Evolutionary conservation across 64 coral and sea anemone species (phyloP).

Genomic region (Montipora cactus): DNA sequence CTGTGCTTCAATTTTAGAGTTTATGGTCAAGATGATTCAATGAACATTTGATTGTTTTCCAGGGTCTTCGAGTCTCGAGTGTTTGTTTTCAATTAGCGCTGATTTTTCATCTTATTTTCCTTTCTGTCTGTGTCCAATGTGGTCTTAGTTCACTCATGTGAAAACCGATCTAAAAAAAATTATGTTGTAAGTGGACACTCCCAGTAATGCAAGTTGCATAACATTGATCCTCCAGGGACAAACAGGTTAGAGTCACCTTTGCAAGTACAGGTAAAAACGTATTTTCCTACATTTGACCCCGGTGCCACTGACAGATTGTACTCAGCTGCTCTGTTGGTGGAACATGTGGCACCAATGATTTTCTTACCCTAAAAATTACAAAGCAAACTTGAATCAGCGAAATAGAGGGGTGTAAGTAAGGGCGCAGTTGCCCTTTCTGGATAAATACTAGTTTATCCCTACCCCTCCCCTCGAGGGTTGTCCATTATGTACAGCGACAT

Average conservation of each 20-base stretch:
- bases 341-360: constrained; percentile 8
- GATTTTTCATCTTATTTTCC: not conserved
- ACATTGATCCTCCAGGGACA: not conserved
- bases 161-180: not conserved
- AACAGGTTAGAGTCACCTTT: not conserved
- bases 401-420: not conserved
- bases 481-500: no score
- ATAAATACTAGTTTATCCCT: no score
- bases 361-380: not conserved
- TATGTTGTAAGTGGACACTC: constrained; percentile 27
- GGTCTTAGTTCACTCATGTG: not conserved
- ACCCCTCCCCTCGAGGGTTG: no score
- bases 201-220: constrained; percentile 16
- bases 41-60: not conserved
- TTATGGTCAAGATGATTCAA: no score
- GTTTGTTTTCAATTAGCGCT: not conserved
- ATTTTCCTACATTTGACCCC: not conserved
- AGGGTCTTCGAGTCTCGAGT: not conserved
- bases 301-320: not conserved
- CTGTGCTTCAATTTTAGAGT: no score
- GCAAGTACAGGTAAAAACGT: not conserved
- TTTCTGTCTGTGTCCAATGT: not conserved
- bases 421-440: no score
- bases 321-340: constrained; percentile 1
- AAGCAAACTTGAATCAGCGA: not conserved